phyloP scores from a whole-genome alignment of 2,888 invertebrate genomes.

The Thyatira batis region DNA sequence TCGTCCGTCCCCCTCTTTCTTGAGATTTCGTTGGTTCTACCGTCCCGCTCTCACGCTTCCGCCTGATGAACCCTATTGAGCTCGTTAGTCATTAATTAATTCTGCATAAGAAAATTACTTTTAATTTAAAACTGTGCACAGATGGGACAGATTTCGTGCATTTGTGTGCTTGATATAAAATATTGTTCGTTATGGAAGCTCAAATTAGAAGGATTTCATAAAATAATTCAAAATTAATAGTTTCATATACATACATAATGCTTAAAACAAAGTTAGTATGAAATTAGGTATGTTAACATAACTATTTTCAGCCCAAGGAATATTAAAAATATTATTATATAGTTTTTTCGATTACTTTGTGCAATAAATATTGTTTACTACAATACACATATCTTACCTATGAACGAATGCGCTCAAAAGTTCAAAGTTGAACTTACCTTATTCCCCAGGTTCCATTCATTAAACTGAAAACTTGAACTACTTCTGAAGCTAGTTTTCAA shows the following conservation, averaged over 20 bases:
- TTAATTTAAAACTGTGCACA: constrained; percentile 78
- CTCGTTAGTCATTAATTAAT: constrained; percentile 83
- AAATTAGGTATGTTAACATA: too few species aligned
- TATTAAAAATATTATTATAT: too few species aligned
- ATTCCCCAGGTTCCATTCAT: neutral
- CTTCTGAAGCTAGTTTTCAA: neutral
- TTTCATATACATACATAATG: too few species aligned
- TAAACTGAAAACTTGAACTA: neutral
- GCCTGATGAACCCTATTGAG: constrained; percentile 81
- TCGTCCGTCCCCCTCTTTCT: constrained; percentile 44
- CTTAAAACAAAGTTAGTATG: too few species aligned
- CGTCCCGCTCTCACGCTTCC: constrained; percentile 66
- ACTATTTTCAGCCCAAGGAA: too few species aligned
- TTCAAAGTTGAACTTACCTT: neutral
- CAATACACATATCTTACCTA: too few species aligned
- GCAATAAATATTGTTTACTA: too few species aligned
- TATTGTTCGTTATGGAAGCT: neutral
- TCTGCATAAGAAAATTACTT: constrained; percentile 82
- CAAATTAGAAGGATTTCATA: neutral
- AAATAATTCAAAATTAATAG: too few species aligned
- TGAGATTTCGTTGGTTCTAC: constrained; percentile 19
- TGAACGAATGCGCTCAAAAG: too few species aligned
- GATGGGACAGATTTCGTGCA: constrained; percentile 57
- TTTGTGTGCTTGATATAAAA: constrained; percentile 1
- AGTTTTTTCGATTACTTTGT: too few species aligned